phyloP scores from a whole-genome alignment of 2,888 invertebrate species.

The Chromoteleia sp. region DNA sequence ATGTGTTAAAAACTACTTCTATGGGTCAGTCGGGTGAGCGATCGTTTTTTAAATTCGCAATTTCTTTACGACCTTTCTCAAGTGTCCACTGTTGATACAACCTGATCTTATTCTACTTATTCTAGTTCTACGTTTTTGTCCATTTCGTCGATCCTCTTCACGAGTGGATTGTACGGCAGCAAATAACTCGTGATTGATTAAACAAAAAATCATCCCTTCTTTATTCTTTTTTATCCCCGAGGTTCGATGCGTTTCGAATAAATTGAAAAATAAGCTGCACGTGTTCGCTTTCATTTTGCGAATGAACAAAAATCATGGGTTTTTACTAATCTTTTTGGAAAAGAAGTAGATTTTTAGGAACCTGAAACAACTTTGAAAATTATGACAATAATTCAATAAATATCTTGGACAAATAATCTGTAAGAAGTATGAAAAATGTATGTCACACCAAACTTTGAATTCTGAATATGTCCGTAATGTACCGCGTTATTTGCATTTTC shows the following conservation, averaged over 20 bases:
- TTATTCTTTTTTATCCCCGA: conserved; percentile 52
- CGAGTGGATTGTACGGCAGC: conserved; percentile 74
- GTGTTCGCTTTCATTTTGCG: conserved; percentile 71
- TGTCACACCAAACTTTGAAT: conserved; percentile 19
- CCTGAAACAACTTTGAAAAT: neutral
- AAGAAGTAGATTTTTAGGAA: neutral
- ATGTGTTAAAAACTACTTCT: conserved; percentile 59
- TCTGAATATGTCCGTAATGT: conserved; percentile 41
- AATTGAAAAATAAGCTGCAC: conserved; percentile 82
- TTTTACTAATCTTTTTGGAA: neutral
- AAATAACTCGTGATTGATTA: conserved; percentile 82
- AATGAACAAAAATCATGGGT: neutral
- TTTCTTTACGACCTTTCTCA: conserved; percentile 73
- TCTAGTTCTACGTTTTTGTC: conserved; percentile 72
- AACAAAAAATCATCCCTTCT: conserved; percentile 75
- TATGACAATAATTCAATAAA: neutral
- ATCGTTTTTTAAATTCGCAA: conserved; percentile 74
- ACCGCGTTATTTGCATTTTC: conserved; percentile 35
- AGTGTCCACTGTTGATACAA: conserved; percentile 80
- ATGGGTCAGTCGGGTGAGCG: conserved; percentile 57
- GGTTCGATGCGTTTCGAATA: conserved; percentile 72
- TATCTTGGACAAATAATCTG: conserved; percentile 4
- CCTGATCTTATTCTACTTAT: conserved; percentile 72
- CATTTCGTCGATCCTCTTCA: conserved; percentile 64
- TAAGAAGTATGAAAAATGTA: conserved; percentile 28